Evolutionary conservation across 1,140 invertebrate genomes (phyloP), one percentile per base, ranked within the genome.

Genomic region (Drosophila persimilis): DNA sequence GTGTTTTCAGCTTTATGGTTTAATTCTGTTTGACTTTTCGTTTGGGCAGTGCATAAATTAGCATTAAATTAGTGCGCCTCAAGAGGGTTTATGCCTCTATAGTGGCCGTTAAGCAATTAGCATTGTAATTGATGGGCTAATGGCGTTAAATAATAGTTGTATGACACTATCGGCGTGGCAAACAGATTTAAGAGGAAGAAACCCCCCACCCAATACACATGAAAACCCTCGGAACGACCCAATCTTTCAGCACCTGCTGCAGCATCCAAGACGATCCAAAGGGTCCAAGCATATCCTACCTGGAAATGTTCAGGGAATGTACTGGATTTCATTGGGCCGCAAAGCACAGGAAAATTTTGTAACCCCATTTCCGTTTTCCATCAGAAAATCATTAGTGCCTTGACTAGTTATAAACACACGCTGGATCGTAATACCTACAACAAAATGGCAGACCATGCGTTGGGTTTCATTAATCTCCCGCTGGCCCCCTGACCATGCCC

Each of bases 1-100:
- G 73, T 76, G 77, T 59, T 80, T 75, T 57, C 69, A 44, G 55
- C 56, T 70, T 61, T 52, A 73, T 75, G 67, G 70, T 57, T 77
- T 50, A 61, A 81, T 83, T 78, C 80, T 71, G 57, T 85, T 80
- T 88, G 74, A 77, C 83, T 78, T 86, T 79, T 59, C 39, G 81
- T 47, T 65, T 75, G 81, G 77, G 70, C 77, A 78, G 81, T 81
- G 83, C 83, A 86, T 86, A 86, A 88, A 88, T 86, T 86, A 86
- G 77, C 81, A 74, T 67, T 54, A 47, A 26, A 24, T 17, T 55
- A 35, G 13, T 2, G 31, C 59, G n/a, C 44, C 43, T 47, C n/a
- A 48, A 31, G 63, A 35, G 66, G 39, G 9, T 47, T 74, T 70
- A 39, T 13, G 35, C 3, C 3, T 39, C 35, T 66, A 71, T 62